A percentile compares a stretch with the other conserved stretches of the same genome.
phyloP scores from a whole-genome alignment of 2,113 vertebrate species.

The Myotis brandtii region DNA sequence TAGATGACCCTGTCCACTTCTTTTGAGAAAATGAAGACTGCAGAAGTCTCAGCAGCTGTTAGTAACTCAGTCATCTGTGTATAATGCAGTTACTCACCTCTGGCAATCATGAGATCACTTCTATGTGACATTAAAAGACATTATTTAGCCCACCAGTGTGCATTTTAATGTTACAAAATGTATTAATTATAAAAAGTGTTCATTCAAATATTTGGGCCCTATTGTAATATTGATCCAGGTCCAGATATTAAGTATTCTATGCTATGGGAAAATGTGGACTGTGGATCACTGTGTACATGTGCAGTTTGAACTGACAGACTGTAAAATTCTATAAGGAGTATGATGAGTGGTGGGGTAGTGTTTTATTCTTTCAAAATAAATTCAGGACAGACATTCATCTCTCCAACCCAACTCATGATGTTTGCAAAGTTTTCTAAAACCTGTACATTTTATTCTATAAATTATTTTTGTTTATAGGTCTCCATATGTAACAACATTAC shows the following conservation, averaged over 20 bases:
- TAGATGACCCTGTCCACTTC: rapidly evolving
- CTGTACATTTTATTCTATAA: not conserved
- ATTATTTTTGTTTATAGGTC: not conserved
- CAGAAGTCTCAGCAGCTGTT: rapidly evolving
- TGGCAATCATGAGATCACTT: rapidly evolving
- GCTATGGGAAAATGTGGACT: rapidly evolving
- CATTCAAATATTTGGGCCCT: not conserved
- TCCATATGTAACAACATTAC: not conserved
- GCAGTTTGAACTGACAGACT: not conserved
- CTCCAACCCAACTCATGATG: not conserved
- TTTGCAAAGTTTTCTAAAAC: not conserved
- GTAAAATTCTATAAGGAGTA: not conserved
- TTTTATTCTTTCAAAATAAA: not conserved
- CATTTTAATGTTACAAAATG: not conserved
- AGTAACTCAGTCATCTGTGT: rapidly evolving
- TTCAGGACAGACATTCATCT: not conserved
- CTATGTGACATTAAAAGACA: rapidly evolving
- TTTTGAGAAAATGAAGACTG: not conserved
- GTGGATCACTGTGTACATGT: rapidly evolving
- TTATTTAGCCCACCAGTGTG: rapidly evolving
- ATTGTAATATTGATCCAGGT: not conserved
- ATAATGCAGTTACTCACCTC: rapidly evolving
- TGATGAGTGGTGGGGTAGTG: rapidly evolving
- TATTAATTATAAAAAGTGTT: not conserved
- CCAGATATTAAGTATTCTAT: not conserved